Evolutionary conservation across 2,888 invertebrate genomes (phyloP), one percentile per base, ranked within the genome.

Genomic region (Lamellibrachia columna): DNA sequence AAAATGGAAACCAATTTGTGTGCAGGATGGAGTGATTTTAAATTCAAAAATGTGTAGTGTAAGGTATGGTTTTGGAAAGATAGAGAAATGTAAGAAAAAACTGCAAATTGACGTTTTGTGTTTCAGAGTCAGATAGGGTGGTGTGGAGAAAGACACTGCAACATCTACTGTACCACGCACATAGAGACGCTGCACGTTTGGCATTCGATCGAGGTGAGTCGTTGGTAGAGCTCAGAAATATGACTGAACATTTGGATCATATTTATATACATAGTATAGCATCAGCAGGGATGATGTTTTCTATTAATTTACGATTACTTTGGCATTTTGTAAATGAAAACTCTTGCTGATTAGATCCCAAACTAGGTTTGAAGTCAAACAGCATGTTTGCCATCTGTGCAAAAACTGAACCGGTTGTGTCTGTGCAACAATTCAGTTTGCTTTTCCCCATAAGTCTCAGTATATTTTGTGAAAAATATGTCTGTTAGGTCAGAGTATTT

Each of bases 121-220:
- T 92, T 94, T n/a, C 93, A 95, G 95, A 94, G 94, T n/a, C 94
- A 94, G 60, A 93, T 95, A 40, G 95, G 95, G 9, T 95, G 95
- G 95, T 94, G 94, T 93, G 95, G 92, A 15, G 92, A 92, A 28
- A 90, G 91, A 53, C 92, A 92, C 28, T 91, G 93, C 4, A 93
- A 94, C 28, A 92, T 95, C 9, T 95, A 95, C 92, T 95, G 95
- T 93, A 94, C 95, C 28, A 95, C 95, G 91, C 94, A 95, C 91
- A 95, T 95, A 75, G 95, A 95, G 92, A 95, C 95, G 0, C 93
- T 95, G 52, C 94, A 95, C 93, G 93, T 95, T 0, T 95, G 95
- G 95, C 95, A 95, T 92, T 92, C 94, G 28, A 92, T 92, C 11
- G 94, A 95, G 95, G 95, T 91, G 15, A 11, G 55, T 28, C 52